These are phyloP conservation scores for Aspidoscelis tigris DNA, from an alignment of 2,113 vertebrate genomes.

Conservation along the genomic window DNA sequence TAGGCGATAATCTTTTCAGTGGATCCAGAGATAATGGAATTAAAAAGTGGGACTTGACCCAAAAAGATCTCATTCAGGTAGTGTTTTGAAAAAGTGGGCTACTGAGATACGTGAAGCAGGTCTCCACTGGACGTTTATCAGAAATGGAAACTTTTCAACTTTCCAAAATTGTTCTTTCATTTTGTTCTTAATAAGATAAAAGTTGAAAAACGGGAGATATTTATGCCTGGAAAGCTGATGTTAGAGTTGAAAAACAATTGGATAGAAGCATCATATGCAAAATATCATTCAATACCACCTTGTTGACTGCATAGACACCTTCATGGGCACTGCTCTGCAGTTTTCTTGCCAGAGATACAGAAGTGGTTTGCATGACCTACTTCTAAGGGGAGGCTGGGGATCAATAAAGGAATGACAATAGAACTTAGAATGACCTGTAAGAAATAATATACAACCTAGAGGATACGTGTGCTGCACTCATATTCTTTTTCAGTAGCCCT, in stretches of 20 bases:
- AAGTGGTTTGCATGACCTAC: too few relatives aligned
- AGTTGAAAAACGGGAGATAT: neutral
- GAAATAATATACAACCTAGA: neutral
- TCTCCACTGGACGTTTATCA: neutral
- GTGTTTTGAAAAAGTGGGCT: neutral
- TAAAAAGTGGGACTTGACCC: slow-evolving; percentile 93
- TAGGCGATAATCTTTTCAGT: slow-evolving; percentile 88
- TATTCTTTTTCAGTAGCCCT: neutral
- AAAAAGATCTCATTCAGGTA: slow-evolving; percentile 91
- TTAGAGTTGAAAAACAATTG: neutral
- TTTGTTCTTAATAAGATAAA: neutral
- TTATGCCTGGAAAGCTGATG: neutral
- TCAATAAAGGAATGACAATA: too few relatives aligned
- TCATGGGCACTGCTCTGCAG: too few relatives aligned
- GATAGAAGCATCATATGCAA: neutral
- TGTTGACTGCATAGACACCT: neutral
- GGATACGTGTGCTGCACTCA: neutral
- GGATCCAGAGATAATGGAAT: slow-evolving; percentile 92
- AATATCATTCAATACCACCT: too few relatives aligned
- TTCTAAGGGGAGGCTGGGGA: too few relatives aligned
- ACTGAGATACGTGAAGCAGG: neutral
- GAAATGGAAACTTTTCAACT: neutral
- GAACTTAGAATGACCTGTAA: too few relatives aligned
- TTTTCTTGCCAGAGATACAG: too few relatives aligned
- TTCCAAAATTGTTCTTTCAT: neutral